phyloP scores from a whole-genome alignment of 2,888 invertebrate species.

The Polyommatus iphigenia region DNA sequence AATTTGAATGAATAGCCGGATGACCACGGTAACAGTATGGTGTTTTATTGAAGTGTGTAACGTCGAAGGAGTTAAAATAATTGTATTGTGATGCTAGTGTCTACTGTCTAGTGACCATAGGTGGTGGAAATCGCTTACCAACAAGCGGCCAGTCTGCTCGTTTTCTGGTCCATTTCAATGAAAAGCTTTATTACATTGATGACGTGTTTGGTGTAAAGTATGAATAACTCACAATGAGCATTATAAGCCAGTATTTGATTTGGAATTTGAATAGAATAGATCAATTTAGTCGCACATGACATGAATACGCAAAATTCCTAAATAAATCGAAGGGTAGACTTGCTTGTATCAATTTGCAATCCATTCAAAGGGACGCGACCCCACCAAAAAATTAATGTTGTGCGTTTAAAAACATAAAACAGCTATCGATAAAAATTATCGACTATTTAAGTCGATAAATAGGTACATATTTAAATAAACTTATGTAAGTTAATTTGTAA shows the following conservation, averaged over 20 bases:
- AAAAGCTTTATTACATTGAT: not conserved
- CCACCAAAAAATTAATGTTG: slow-evolving; percentile 43
- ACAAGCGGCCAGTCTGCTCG: not conserved
- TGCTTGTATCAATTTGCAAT: slow-evolving; percentile 67
- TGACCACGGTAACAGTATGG: no score
- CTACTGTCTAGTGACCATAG: not conserved
- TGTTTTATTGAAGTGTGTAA: no score
- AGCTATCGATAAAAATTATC: slow-evolving; percentile 38
- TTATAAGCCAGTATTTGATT: slow-evolving; percentile 44
- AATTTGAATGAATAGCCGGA: no score
- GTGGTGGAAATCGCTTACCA: not conserved
- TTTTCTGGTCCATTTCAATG: not conserved
- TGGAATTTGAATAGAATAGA: slow-evolving; percentile 46
- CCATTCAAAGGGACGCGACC: slow-evolving; percentile 62
- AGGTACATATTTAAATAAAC: no score
- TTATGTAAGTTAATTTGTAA: no score
- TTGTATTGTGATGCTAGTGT: not conserved
- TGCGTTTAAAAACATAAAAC: slow-evolving; percentile 21
- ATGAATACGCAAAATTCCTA: slow-evolving; percentile 69
- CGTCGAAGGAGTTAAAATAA: not conserved
- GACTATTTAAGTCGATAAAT: not conserved
- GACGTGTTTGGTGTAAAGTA: slow-evolving; percentile 24
- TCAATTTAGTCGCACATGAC: slow-evolving; percentile 52
- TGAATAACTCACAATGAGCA: slow-evolving; percentile 32
- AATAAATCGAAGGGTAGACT: slow-evolving; percentile 65